phyloP scores from a whole-genome alignment of 2,888 invertebrate genomes.

The Myopa testacea region DNA sequence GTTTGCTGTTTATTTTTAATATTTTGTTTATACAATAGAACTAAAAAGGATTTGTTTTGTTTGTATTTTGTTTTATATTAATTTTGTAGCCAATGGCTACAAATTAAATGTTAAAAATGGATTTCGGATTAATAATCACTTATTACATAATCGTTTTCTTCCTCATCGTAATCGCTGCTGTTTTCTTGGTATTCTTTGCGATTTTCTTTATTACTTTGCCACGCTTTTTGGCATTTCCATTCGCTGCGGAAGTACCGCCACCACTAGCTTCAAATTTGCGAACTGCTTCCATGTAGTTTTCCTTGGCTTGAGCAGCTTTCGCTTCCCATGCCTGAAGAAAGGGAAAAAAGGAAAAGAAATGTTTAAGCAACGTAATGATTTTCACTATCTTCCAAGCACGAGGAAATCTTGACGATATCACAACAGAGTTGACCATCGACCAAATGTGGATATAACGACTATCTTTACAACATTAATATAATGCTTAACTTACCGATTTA shows the following conservation, averaged over 20 bases:
- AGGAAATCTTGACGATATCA: too few species aligned
- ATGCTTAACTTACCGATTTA: conserved; percentile 76
- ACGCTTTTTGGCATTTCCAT: conserved; percentile 70
- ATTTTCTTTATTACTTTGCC: conserved; percentile 68
- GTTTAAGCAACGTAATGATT: neutral
- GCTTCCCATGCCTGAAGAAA: conserved; percentile 85
- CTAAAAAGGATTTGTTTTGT: conserved; percentile 14
- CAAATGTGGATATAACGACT: too few species aligned
- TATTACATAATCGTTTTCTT: conserved; percentile 73
- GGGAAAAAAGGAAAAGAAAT: neutral
- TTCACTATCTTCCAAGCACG: too few species aligned
- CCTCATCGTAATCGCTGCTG: conserved; percentile 73
- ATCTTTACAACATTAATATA: too few species aligned
- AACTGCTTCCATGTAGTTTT: conserved; percentile 88
- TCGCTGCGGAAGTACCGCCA: conserved; percentile 68
- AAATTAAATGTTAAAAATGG: conserved; percentile 22
- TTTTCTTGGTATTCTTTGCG: conserved; percentile 72
- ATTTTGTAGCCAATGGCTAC: conserved; percentile 39
- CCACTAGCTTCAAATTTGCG: conserved; percentile 88
- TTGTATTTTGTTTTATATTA: neutral
- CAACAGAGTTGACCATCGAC: too few species aligned
- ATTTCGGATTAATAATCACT: too few species aligned
- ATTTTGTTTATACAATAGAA: conserved; percentile 24
- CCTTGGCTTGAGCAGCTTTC: conserved; percentile 88
- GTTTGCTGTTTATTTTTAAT: neutral